Evolutionary conservation across 2,888 invertebrate species (phyloP).

Genomic region (Troides helena): DNA sequence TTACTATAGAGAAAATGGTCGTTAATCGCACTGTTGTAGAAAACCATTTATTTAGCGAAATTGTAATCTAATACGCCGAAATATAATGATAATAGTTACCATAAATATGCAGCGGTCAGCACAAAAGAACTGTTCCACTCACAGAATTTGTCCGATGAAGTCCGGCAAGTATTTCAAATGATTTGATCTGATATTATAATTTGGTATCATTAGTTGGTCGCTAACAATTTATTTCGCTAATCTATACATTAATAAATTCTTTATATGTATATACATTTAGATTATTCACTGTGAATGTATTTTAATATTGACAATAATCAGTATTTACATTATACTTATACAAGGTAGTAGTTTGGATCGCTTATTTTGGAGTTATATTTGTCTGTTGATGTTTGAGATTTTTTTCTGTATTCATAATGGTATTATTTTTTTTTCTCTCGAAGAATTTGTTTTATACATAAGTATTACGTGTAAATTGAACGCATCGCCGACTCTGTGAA

Average conservation of each 20-base stretch:
- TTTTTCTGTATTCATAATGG: slow-evolving; percentile 64
- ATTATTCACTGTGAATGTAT: slow-evolving; percentile 53
- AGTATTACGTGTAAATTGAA: slow-evolving; percentile 48
- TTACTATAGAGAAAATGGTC: background rate
- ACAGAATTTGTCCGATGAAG: too few species aligned
- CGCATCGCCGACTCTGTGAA: slow-evolving; percentile 41
- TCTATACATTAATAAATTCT: slow-evolving; percentile 42
- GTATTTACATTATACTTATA: slow-evolving; percentile 68
- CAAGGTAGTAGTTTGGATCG: slow-evolving; percentile 53
- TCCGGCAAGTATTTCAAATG: slow-evolving; percentile 26
- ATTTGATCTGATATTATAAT: slow-evolving; percentile 52
- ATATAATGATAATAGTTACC: slow-evolving; percentile 40
- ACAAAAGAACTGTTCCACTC: slow-evolving; percentile 40
- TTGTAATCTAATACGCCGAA: slow-evolving; percentile 16
- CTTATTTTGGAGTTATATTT: slow-evolving; percentile 70
- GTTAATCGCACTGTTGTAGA: background rate
- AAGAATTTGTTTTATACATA: slow-evolving; percentile 54
- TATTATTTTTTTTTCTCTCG: slow-evolving; percentile 61
- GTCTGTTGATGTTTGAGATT: slow-evolving; percentile 70
- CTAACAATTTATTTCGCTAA: slow-evolving; percentile 39
- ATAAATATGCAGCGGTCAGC: slow-evolving; percentile 44
- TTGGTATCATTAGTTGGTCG: slow-evolving; percentile 36
- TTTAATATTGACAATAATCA: slow-evolving; percentile 77
- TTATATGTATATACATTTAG: slow-evolving; percentile 41
- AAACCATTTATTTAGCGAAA: background rate